phyloP scores from a whole-genome alignment of 2,888 invertebrate genomes.

The Trachelus troglodyta region DNA sequence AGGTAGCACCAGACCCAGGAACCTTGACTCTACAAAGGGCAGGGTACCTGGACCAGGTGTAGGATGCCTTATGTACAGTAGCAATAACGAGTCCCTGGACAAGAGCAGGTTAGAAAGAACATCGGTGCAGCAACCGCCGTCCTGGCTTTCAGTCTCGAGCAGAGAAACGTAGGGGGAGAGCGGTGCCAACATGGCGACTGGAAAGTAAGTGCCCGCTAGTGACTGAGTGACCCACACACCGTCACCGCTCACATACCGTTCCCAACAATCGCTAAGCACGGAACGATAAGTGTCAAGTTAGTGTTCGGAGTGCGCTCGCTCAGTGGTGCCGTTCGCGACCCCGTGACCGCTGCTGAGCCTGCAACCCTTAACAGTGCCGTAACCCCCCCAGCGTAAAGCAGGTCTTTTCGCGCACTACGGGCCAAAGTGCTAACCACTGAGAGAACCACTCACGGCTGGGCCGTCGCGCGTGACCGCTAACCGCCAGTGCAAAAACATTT shows the following conservation, averaged over 20 bases:
- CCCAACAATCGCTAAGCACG: slow-evolving; percentile 42
- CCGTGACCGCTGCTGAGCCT: slow-evolving; percentile 21
- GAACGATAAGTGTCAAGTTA: slow-evolving; percentile 26
- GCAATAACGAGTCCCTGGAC: not conserved
- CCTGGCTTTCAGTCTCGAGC: not conserved
- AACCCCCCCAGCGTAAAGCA: not conserved
- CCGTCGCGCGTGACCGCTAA: slow-evolving; percentile 15
- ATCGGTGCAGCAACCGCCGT: not conserved
- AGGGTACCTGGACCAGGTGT: not conserved
- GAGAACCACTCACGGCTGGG: not conserved
- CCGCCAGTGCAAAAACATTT: slow-evolving; percentile 15
- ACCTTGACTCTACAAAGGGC: not conserved
- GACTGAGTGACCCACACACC: slow-evolving; percentile 53
- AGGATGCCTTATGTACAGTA: not conserved
- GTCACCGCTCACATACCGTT: slow-evolving; percentile 48
- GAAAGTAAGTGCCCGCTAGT: slow-evolving; percentile 51
- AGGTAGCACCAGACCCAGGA: not conserved
- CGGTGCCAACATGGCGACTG: slow-evolving; percentile 50
- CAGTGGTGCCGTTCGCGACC: slow-evolving; percentile 21
- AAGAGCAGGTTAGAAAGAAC: slow-evolving; percentile 1
- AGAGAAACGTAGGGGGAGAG: slow-evolving; percentile 28
- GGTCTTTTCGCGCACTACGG: not conserved
- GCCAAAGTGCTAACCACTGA: not conserved
- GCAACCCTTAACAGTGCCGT: slow-evolving; percentile 3
- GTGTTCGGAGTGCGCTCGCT: slow-evolving; percentile 21